phyloP scores from a whole-genome alignment of 2,797 vertebrate genomes.

The Pelochelys cantorii region DNA sequence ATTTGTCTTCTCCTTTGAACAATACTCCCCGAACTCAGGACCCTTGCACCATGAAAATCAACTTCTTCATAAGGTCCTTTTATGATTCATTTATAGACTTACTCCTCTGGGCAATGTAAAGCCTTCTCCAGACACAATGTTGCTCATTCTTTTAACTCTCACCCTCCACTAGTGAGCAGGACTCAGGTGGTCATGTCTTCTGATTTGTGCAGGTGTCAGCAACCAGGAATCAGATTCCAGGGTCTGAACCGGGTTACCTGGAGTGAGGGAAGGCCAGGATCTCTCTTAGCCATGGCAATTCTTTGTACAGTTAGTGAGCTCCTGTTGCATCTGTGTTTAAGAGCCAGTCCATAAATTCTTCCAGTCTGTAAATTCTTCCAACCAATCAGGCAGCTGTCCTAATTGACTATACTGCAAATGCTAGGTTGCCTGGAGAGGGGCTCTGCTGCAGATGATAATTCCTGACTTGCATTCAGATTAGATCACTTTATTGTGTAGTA shows the following conservation, averaged over 20 bases:
- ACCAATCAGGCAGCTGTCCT: neutral
- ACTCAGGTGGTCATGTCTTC: neutral
- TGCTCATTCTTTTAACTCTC: neutral
- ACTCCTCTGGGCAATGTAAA: neutral
- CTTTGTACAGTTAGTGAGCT: neutral
- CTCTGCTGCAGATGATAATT: neutral
- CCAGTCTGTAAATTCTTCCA: neutral
- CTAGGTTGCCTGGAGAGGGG: neutral
- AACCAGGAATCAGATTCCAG: neutral
- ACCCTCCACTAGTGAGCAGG: too few species aligned
- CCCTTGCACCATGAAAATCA: neutral
- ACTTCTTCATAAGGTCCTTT: neutral
- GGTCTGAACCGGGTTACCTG: neutral
- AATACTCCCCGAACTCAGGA: neutral
- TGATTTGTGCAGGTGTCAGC: neutral
- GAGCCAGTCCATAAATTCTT: too few species aligned
- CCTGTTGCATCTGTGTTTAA: neutral
- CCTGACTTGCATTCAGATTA: neutral
- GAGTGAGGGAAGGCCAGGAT: neutral
- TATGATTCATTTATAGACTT: neutral
- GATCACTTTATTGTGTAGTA: neutral
- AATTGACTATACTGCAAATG: rapidly evolving
- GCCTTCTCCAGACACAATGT: neutral
- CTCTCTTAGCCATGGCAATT: neutral
- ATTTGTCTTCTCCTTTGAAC: neutral